Evolutionary conservation across 2,797 vertebrate genomes (phyloP), one percentile per base, ranked within the genome.

Genomic region (Megalops cyprinoides): DNA sequence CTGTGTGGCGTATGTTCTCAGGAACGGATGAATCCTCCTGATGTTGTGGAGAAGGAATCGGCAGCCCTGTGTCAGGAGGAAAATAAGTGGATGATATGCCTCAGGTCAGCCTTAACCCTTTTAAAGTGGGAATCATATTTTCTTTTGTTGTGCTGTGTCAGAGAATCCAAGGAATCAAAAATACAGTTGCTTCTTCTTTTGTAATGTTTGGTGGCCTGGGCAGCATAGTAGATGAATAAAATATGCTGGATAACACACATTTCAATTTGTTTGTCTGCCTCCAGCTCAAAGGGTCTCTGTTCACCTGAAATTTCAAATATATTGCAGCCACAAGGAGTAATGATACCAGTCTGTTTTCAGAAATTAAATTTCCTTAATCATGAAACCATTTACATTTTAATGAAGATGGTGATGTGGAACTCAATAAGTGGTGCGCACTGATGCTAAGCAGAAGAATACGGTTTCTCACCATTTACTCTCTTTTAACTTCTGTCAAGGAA

Each of bases 311-410:
- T 20, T 53, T 56, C 23, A 25, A n/a, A 25, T 10, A 25, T 71
- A 31, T 65, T 14, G 34, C 34, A 56, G 23, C 44, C 44, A 53
- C 34, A 51, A 76, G 34, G 23, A 31, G 42, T 37, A 62, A 44
- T 14, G 25, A 65, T 75, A 67, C 73, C 48, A 62, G 74, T 31
- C 34, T 51, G 34, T 81, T 75, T 81, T 25, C 31, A 74, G 42
- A 65, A 42, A 69, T 76, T 82, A 20, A 85, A 76, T 85, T 81
- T 83, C 84, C 86, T 87, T 90, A 89, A 90, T 88, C 86, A 90
- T 86, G 80, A 88, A 87, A 86, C 88, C 86, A 87, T 91, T 91
- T 92, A 84, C 89, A 88, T 92, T 93, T 86, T 94, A 93, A 94
- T 86, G 86, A 92, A 92, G 79, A 85, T 87, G 87, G 86, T 84